A percentile compares a stretch with the other conserved stretches of the same genome.
phyloP scores from a whole-genome alignment of 2,797 vertebrate genomes.

The Allobates femoralis region DNA sequence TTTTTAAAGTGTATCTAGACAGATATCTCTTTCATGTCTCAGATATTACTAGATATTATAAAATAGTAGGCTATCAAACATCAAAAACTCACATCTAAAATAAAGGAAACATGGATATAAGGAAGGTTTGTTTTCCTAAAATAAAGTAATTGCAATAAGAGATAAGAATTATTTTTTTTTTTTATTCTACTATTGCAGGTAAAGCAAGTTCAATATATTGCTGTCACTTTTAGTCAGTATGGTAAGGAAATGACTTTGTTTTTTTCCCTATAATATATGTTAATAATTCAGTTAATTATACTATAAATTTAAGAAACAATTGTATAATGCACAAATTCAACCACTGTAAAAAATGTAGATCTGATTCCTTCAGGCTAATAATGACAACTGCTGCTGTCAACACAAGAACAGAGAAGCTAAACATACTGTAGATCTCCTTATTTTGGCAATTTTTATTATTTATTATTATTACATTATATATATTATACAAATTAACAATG shows the following conservation, averaged over 20 bases:
- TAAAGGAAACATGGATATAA: neutral
- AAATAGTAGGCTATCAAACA: conserved; percentile 24
- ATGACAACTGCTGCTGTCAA: neutral
- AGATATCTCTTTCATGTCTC: neutral
- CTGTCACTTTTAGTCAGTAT: neutral
- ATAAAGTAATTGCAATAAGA: neutral
- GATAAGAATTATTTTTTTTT: neutral
- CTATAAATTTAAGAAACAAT: neutral
- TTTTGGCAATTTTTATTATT: too few relatives aligned
- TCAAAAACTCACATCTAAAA: conserved; percentile 2
- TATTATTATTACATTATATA: too few relatives aligned
- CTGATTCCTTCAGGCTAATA: neutral
- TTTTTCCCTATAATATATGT: neutral
- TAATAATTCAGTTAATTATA: neutral
- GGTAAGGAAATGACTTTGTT: neutral
- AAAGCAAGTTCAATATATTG: neutral
- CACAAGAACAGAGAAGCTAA: neutral
- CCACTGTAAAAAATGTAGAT: neutral
- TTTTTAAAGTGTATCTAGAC: conserved; percentile 24
- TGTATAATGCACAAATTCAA: neutral
- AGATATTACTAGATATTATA: neutral
- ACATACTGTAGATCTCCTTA: neutral
- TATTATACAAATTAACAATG: too few relatives aligned
- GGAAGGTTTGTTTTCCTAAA: neutral
- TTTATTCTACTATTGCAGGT: neutral